Evolutionary conservation across 2,113 vertebrate genomes (phyloP).

Genomic region (Scalopus aquaticus): DNA sequence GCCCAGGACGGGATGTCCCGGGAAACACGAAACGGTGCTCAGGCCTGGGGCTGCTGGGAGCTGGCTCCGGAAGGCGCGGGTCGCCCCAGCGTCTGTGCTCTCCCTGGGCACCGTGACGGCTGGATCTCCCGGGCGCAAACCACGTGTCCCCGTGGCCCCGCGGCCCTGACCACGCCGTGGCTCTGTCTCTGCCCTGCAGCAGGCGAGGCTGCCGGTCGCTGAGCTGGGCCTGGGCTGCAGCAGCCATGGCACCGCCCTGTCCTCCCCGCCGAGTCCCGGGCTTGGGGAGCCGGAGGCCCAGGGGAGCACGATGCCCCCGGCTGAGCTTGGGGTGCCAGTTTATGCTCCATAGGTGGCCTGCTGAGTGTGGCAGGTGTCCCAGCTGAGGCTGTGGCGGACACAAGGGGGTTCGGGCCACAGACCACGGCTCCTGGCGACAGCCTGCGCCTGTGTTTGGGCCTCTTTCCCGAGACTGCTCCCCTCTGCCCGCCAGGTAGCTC

Average conservation of each 20-base stretch:
- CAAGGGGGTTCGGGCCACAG: not conserved
- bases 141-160: rapidly evolving
- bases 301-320: not conserved
- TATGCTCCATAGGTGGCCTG: not conserved
- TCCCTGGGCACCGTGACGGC: no score
- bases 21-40: not conserved
- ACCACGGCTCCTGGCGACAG: not conserved
- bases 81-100: not conserved
- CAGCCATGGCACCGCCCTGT: rapidly evolving
- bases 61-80: not conserved
- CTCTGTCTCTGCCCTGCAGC: not conserved
- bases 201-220: no score
- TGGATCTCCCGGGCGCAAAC: not conserved
- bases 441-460: not conserved
- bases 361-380: not conserved
- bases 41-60: not conserved
- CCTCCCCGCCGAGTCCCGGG: rapidly evolving
- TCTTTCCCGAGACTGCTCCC: not conserved
- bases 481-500: not conserved
- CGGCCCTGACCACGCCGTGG: not conserved
- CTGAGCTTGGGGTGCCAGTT: not conserved
- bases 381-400: no score
- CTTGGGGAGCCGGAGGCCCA: not conserved
- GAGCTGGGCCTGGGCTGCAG: not conserved
- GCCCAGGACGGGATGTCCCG: not conserved